Evolutionary conservation across 2,797 vertebrate genomes (phyloP), one percentile per base, ranked within the genome.

Genomic region (Lycodopsis pacificus): DNA sequence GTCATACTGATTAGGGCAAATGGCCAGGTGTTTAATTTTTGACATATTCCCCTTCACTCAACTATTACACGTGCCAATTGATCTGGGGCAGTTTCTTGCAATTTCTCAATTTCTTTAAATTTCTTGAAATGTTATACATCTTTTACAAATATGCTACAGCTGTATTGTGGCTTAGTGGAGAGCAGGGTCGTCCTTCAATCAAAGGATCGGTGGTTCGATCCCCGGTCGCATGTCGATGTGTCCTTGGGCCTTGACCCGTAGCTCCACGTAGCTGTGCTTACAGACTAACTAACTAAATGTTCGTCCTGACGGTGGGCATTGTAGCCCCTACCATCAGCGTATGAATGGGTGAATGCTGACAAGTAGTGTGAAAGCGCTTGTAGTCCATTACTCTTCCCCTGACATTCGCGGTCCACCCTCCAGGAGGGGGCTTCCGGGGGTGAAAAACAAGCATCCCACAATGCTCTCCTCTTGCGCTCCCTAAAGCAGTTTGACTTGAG

Each of bases 301-400:
- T 34, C 2, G 6, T 34, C 6, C 6, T 34, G 32, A 5, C 5
- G 32, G 32, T 32, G 32, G 32, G 32, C 5, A 30, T 30, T 30
- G 4, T 32, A 32, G 30, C 30, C 30, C 30, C 32, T 32, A 32
- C 32, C 32, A 32, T 34, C 7, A 34, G 32, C 7, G 32, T 34
- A 7, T 34, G 32, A 34, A 34, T 34, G 32, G 32, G 32, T 34
- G 7, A 34, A 34, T 34, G 32, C 5, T 34, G 32, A 34, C 32
- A 34, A 34, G 32, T 7, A 34, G 32, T 34, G 32, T 7, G 32
- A 34, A 34, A 34, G 32, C 32, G 32, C 32, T 34, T 34, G 85
- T 80, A 90, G 74, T 82, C 81, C 86, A 92, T 94, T 92, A 90
- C 86, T 93, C 77, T 92, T 79, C 75, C 32, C 71, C 80, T 87